Conservation (phyloP, 2,888 invertebrate genomes). For the Tenthredo livida region DNA sequence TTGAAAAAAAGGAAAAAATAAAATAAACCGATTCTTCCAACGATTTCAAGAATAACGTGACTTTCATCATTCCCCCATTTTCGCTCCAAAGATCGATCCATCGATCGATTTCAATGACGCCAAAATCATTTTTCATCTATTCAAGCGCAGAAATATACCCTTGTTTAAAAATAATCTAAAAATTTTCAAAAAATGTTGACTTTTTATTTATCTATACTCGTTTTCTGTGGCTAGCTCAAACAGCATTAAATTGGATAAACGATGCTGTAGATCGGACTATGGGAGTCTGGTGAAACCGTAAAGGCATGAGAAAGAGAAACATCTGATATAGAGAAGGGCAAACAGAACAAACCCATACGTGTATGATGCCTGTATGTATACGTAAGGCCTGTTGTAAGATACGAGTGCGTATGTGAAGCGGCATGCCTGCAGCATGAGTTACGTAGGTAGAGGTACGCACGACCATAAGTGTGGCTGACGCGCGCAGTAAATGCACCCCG, state of each 20-base stretch:
- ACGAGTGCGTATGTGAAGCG: slow-evolving; percentile 4
- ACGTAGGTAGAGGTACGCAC: slow-evolving; percentile 62
- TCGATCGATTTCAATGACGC: too few relatives aligned
- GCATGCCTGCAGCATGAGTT: slow-evolving; percentile 59
- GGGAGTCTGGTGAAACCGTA: slow-evolving; percentile 55
- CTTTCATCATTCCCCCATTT: too few relatives aligned
- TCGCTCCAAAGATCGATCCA: too few relatives aligned
- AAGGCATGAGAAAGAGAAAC: slow-evolving; percentile 59
- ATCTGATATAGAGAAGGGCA: slow-evolving; percentile 56
- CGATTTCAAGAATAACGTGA: too few relatives aligned
- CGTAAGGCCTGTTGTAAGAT: background rate
- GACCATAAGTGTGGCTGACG: slow-evolving; percentile 77
- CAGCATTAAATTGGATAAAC: background rate
- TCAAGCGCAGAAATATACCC: too few relatives aligned
- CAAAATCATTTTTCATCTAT: too few relatives aligned
- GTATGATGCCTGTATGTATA: background rate
- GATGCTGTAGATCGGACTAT: background rate
- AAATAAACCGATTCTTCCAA: background rate
- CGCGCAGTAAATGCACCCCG: slow-evolving; percentile 63
- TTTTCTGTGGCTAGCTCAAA: background rate
- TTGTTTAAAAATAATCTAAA: too few relatives aligned
- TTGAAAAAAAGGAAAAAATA: background rate
- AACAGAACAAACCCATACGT: slow-evolving; percentile 54
- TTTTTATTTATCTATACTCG: background rate
- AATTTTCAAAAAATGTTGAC: background rate